A percentile compares a stretch with the other conserved stretches of the same genome.
Conservation (phyloP, 2,797 vertebrate genomes). For the Cyprinella venusta region DNA sequence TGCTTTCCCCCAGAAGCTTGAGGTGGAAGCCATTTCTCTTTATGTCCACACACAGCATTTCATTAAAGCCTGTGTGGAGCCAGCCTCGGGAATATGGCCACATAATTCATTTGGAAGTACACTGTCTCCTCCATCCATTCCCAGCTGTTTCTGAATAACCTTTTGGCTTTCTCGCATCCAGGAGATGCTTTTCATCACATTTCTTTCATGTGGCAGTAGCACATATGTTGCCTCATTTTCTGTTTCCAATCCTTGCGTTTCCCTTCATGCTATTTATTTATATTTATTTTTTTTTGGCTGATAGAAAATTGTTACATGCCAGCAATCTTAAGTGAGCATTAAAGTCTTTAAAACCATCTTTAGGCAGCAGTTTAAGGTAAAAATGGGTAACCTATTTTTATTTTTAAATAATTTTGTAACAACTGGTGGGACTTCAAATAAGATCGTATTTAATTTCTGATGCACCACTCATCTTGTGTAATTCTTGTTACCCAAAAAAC, state of each 20-base stretch:
- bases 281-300: too few relatives aligned
- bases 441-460: not conserved
- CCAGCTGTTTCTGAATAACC: constrained; percentile 38
- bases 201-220: not conserved
- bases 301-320: not conserved
- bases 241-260: not conserved
- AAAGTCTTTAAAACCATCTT: not conserved
- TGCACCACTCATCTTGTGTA: not conserved
- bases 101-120: constrained; percentile 45
- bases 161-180: constrained; percentile 7
- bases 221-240: not conserved
- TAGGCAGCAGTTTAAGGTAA: not conserved
- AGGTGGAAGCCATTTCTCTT: constrained; percentile 18
- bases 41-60: constrained; percentile 39
- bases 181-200: constrained; percentile 25
- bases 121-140: constrained; percentile 11
- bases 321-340: not conserved
- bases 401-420: not conserved
- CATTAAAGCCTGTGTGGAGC: constrained; percentile 29
- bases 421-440: not conserved
- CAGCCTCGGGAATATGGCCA: constrained; percentile 29
- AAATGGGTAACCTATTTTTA: not conserved
- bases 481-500: not conserved
- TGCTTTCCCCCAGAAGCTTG: not conserved
- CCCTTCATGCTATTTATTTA: not conserved